A percentile compares a stretch with the other conserved stretches of the same genome.
These are phyloP conservation scores for Bryconaethiops microstoma DNA, from an alignment of 2,797 vertebrate species.

Conservation along the genomic window DNA sequence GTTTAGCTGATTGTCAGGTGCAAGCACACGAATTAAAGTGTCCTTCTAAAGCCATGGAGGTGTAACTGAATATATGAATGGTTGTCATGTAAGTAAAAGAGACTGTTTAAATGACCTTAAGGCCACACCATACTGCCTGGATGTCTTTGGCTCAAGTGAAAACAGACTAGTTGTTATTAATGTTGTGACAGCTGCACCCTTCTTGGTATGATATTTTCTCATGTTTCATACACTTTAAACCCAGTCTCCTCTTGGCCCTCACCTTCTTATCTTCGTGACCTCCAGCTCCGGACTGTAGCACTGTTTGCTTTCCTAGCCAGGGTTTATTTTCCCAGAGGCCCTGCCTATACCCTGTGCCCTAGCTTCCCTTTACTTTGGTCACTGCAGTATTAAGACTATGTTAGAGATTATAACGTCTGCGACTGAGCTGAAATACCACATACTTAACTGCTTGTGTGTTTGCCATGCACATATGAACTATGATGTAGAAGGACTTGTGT, in stretches of 20 bases:
- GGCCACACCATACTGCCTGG: neutral
- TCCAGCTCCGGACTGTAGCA: constrained; percentile 1
- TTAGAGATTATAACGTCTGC: constrained; percentile 33
- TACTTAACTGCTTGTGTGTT: constrained; percentile 21
- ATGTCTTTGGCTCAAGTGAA: neutral
- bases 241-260: neutral
- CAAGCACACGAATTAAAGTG: neutral
- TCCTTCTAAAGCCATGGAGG: constrained; percentile 10
- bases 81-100: constrained; percentile 14
- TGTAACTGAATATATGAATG: constrained; percentile 30
- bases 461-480: constrained; percentile 1
- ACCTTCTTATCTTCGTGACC: constrained; percentile 31
- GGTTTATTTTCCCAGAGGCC: constrained; percentile 37
- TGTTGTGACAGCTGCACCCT: constrained; percentile 9
- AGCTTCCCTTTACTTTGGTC: neutral
- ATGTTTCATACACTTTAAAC: neutral
- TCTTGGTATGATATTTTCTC: neutral
- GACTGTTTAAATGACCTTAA: neutral
- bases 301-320: constrained; percentile 28
- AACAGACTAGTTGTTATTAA: neutral
- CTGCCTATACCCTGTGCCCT: neutral
- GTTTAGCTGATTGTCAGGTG: constrained; percentile 32
- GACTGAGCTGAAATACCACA: constrained; percentile 12
- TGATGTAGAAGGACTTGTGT: neutral
- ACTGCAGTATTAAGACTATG: constrained; percentile 36